Evolutionary conservation across 2,113 vertebrate species (phyloP).

Genomic region (Suncus etruscus): DNA sequence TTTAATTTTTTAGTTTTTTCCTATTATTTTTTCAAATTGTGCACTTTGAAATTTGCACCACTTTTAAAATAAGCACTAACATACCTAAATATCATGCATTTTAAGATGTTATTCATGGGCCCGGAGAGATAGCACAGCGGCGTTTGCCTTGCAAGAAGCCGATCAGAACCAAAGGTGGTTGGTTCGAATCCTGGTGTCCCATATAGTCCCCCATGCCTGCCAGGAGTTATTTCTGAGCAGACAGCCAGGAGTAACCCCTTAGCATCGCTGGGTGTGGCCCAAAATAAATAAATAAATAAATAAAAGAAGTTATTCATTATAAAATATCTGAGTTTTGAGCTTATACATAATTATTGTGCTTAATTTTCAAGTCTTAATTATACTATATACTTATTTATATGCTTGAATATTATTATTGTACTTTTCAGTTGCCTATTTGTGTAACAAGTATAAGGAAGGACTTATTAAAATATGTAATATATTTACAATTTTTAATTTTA

Average conservation of each 20-base stretch:
- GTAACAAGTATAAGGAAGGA: too few species aligned
- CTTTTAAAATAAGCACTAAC: neutral
- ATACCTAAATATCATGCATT: neutral
- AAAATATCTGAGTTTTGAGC: neutral
- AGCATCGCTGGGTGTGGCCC: too few species aligned
- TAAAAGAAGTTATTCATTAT: conserved; percentile 1
- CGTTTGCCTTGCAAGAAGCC: too few species aligned
- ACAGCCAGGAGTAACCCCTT: too few species aligned
- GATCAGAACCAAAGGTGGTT: too few species aligned
- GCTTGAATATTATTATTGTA: neutral
- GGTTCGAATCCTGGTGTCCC: too few species aligned
- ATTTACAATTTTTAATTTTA: neutral
- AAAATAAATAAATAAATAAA: too few species aligned
- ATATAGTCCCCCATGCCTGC: too few species aligned
- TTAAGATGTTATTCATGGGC: neutral
- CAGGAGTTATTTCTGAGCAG: too few species aligned
- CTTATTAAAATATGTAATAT: too few species aligned
- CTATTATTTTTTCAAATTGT: neutral
- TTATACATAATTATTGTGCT: neutral
- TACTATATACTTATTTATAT: neutral
- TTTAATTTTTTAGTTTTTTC: too few species aligned
- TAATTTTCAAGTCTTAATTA: neutral
- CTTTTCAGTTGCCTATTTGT: neutral
- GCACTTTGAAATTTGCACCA: neutral
- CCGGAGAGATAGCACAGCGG: too few species aligned